Evolutionary conservation across 2,888 invertebrate species (phyloP).

Genomic region (Nomada ferruginata): DNA sequence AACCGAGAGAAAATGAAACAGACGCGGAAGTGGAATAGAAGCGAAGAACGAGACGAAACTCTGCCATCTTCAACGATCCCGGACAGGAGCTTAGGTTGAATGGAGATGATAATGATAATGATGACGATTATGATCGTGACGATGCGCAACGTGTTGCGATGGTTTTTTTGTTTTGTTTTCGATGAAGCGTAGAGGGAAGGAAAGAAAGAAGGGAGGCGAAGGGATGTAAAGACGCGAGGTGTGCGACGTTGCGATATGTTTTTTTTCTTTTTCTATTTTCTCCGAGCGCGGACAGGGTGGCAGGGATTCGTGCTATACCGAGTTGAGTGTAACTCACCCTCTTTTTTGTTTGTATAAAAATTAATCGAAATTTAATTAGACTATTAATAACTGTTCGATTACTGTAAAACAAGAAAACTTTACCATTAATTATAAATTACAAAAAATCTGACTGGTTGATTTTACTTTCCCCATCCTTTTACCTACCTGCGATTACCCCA

Average conservation of each 20-base stretch:
- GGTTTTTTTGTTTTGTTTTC: background rate
- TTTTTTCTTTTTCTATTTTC: constrained; percentile 59
- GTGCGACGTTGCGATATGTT: constrained; percentile 30
- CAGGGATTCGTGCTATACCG: constrained; percentile 78
- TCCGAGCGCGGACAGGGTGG: constrained; percentile 71
- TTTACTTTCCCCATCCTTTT: constrained; percentile 4
- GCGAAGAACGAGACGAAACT: constrained; percentile 67
- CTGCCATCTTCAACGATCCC: constrained; percentile 70
- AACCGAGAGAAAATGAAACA: background rate
- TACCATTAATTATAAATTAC: constrained; percentile 83
- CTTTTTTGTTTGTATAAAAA: constrained; percentile 82
- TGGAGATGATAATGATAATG: constrained; percentile 15
- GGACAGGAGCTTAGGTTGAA: constrained; percentile 49
- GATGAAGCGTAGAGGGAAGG: background rate
- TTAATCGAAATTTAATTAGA: constrained; percentile 82
- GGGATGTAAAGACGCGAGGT: constrained; percentile 37
- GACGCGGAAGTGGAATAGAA: constrained; percentile 33
- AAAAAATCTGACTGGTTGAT: constrained; percentile 71
- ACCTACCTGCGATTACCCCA: no score
- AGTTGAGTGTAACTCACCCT: constrained; percentile 80
- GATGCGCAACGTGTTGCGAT: constrained; percentile 16
- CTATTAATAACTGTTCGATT: constrained; percentile 82
- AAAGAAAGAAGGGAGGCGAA: constrained; percentile 4
- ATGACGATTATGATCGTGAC: constrained; percentile 1
- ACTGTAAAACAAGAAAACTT: constrained; percentile 82